These are phyloP conservation scores for Thryonomys swinderianus DNA, from an alignment of 2,113 vertebrate species.

Conservation along the genomic window DNA sequence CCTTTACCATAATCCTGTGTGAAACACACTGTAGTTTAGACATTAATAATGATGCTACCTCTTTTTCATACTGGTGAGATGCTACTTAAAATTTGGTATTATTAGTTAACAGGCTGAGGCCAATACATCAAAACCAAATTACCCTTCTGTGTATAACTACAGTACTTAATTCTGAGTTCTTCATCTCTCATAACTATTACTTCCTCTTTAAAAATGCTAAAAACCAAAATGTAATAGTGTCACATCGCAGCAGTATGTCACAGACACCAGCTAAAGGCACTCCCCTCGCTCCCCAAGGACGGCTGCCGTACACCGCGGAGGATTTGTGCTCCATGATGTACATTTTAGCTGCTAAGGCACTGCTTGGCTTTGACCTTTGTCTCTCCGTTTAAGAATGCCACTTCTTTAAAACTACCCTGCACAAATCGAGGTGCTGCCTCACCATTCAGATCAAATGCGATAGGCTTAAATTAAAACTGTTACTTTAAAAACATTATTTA, in stretches of 20 bases:
- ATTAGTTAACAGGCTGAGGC: slow-evolving; percentile 96
- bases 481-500: background rate
- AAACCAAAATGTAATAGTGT: slow-evolving; percentile 96
- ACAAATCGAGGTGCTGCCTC: slow-evolving; percentile 60
- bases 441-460: background rate
- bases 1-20: slow-evolving; percentile 99
- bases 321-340: slow-evolving; percentile 81
- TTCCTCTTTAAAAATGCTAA: slow-evolving; percentile 98
- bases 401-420: slow-evolving; percentile 83
- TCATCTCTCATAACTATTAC: slow-evolving; percentile 98
- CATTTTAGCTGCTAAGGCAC: slow-evolving; percentile 72
- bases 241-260: slow-evolving; percentile 94
- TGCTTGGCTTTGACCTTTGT: slow-evolving; percentile 87
- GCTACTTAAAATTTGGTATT: slow-evolving; percentile 99
- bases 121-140: slow-evolving; percentile 99
- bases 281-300: slow-evolving; percentile 90
- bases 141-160: slow-evolving; percentile 98
- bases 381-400: slow-evolving; percentile 83
- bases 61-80: slow-evolving; percentile 93
- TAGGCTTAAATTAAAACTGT: background rate
- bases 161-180: slow-evolving; percentile 97
- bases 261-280: slow-evolving; percentile 89
- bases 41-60: slow-evolving; percentile 99
- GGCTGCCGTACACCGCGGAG: slow-evolving; percentile 80
- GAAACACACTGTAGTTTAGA: slow-evolving; percentile 97